phyloP scores from a whole-genome alignment of 92 coral and sea anemone species.

The Phymanthus crucifer region DNA sequence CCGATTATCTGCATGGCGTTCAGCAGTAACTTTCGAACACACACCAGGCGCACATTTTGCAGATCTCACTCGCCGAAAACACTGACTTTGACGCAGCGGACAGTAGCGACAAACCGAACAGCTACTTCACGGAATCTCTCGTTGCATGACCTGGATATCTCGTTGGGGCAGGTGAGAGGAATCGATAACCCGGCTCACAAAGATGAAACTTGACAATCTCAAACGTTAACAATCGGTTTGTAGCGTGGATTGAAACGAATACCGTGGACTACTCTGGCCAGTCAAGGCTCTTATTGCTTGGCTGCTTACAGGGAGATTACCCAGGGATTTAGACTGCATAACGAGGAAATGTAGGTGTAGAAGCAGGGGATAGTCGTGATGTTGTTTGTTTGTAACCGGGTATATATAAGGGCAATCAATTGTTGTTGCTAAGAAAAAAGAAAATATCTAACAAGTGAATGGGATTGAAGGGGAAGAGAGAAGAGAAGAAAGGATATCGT shows the following conservation, averaged over 20 bases:
- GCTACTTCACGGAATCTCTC: background rate
- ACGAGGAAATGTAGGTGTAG: too few species aligned
- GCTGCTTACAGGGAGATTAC: too few species aligned
- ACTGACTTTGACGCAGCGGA: background rate
- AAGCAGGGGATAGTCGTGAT: too few species aligned
- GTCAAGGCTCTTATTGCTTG: too few species aligned
- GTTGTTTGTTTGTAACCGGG: background rate
- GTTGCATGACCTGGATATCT: constrained; percentile 12
- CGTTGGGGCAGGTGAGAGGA: constrained; percentile 4
- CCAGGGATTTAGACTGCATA: too few species aligned
- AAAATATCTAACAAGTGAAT: background rate
- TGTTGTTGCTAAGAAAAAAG: background rate
- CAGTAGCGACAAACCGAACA: constrained; percentile 10
- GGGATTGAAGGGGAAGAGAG: background rate
- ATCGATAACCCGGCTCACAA: background rate
- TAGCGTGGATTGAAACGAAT: background rate
- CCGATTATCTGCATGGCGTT: constrained; percentile 29
- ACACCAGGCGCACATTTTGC: background rate
- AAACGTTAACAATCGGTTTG: background rate
- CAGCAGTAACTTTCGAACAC: constrained; percentile 32
- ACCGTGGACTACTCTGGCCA: too few species aligned
- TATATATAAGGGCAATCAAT: background rate
- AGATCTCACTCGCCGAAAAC: background rate
- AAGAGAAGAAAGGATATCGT: background rate
- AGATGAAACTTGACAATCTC: background rate